Evolutionary conservation across 1,140 invertebrate species (phyloP), one percentile per base, ranked within the genome.

Genomic region (Drosophila equinoxialis): DNA sequence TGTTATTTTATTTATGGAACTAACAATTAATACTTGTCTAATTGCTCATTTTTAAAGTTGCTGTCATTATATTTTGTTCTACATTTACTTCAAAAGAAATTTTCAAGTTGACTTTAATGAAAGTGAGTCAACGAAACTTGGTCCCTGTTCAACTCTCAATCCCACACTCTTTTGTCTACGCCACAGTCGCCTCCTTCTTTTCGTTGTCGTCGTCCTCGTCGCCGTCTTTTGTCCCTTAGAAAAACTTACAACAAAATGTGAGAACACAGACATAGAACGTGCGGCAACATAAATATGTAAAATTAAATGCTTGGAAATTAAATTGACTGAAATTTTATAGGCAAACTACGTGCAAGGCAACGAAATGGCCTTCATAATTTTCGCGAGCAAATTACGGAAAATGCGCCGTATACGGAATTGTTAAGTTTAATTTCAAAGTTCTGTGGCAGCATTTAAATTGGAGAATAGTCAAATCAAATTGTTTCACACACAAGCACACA

Each of bases 241-340:
- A 60, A 60, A 60, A 51, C 45, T 60, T 60, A 60, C 58, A 41
- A 60, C 58, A 45, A 62, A 26, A 30, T 62, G 30, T 42, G 13
- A 59, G 57, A 23, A 62, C 60, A 45, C 17, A 45, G 35, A 45
- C 37, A 51, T 39, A 62, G 35, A 59, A 37, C 51, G 51, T 59
- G 57, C 51, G 37, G 17, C 51, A 33, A 41, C 65, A 58, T 67
- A 67, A 67, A 67, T 59, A 58, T 67, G 65, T 57, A 58, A 67
- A 65, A 65, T 65, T 59, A 65, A 65, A 65, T 65, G 62, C 20
- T 54, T 5, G 57, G 45, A 65, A 65, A 65, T 65, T 42, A 65
- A 65, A 65, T 65, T 65, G 62, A 65, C 62, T 65, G 62, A 65
- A 65, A 65, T 65, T 65, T 65, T 65, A 65, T 65, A 35, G 62